Percentiles rank a stretch among this genome's conserved stretches.
Evolutionary conservation across 2,113 vertebrate genomes (phyloP).

Genomic region (Thunnus thynnus): DNA sequence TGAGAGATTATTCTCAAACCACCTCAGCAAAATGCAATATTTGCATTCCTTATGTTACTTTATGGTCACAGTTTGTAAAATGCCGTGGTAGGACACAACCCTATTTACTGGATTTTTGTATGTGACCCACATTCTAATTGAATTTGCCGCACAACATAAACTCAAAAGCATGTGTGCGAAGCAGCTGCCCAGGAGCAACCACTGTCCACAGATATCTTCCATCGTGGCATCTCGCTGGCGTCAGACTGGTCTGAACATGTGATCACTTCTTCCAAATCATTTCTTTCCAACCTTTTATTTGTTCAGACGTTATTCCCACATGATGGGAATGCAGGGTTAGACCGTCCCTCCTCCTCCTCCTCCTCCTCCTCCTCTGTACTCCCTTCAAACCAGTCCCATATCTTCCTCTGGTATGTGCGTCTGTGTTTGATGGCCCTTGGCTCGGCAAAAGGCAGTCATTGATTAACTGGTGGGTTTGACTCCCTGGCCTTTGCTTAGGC

Average conservation of each 20-base stretch:
- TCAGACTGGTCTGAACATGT: slow-evolving; percentile 23
- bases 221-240: slow-evolving; percentile 12
- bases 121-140: not conserved
- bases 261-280: slow-evolving; percentile 43
- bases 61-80: not conserved
- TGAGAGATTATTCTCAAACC: not conserved
- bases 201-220: slow-evolving; percentile 21
- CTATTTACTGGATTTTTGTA: too few relatives aligned
- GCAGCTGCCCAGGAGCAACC: slow-evolving; percentile 18
- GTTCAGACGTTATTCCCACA: slow-evolving; percentile 29
- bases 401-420: slow-evolving; percentile 64
- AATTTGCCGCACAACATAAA: not conserved
- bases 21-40: too few relatives aligned
- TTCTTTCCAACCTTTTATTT: slow-evolving; percentile 39
- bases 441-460: slow-evolving; percentile 56
- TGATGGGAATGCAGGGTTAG: slow-evolving; percentile 23
- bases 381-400: slow-evolving; percentile 24
- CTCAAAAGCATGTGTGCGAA: not conserved
- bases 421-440: slow-evolving; percentile 50
- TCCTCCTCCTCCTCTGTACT: slow-evolving; percentile 7
- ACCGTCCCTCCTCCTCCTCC: slow-evolving; percentile 20
- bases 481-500: slow-evolving; percentile 66
- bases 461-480: slow-evolving; percentile 73
- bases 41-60: not conserved
- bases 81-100: not conserved